Base-by-base conservation (phyloP, 2,888 invertebrate species). In the Agonopterix heracliana region DNA sequence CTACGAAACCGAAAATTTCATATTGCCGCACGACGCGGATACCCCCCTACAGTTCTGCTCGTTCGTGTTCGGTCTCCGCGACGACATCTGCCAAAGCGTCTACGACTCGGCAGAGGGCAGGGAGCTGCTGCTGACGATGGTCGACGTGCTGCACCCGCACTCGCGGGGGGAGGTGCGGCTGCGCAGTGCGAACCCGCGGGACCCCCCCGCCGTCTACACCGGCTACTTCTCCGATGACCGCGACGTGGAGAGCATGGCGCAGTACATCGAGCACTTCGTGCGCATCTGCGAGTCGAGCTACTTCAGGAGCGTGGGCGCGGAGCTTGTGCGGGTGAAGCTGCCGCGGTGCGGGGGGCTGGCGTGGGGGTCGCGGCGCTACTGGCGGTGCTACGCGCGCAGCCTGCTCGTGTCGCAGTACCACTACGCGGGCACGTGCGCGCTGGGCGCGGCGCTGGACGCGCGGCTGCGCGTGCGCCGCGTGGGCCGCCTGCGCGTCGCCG, bases 131-230 rank as follows among this genome's bases (percentile, higher is more conserved):
- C 7, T 44, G 17, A 44, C 44, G 10, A 17, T 26, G 1, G 14
- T 26, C 10, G 3, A 17, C 26, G 10, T 26, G 5, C 26, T 44
- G 44, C 44, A 44, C 3, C 44, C 44, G 10, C 2, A 4, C 9
- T 44, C 44, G 9, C 26, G 17, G 8, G 44, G 44, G n/a, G 10
- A 11, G 17, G 44, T 44, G 77, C 90, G 98, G 10, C 93, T 94
- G 67, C 83, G 98, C 47, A 96, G 96, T 61, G 96, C 96, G 74
- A 97, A 97, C 72, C 17, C 44, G 10, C 9, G 9, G n/a, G 93
- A 94, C 57, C 89, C 97, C 46, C 90, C 92, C 52, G 91, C 92
- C 55, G 90, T 97, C 47, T 93, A 94, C 61, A 89, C 91, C 0
- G 90, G 92, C 56, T 92, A 94, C 0, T 45, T 11, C 38, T 36